A percentile compares a stretch with the other conserved stretches of the same genome.
phyloP scores from a whole-genome alignment of 2,113 vertebrate genomes.

The Hyaena hyaena region DNA sequence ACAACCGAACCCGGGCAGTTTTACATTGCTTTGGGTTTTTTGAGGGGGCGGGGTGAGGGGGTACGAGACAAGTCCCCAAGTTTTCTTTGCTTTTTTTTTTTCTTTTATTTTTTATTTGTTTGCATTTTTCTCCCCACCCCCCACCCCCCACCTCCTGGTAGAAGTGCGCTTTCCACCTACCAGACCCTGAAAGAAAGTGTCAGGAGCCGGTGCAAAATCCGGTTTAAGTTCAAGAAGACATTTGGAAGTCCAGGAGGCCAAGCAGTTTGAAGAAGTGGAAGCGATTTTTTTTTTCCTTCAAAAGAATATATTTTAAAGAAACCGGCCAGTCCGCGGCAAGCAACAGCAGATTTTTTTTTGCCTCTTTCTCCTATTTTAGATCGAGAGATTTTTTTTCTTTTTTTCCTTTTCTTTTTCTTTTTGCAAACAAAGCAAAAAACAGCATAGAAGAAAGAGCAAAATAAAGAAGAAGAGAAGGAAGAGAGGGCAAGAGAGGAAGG shows the following conservation, averaged over 20 bases:
- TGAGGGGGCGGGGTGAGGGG: conserved; percentile 80
- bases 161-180: conserved; percentile 87
- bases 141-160: conserved; percentile 76
- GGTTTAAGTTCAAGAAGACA: conserved; percentile 88
- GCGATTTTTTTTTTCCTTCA: conserved; percentile 75
- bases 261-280: conserved; percentile 86
- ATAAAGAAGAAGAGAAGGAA: conserved; percentile 80
- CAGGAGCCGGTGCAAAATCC: conserved; percentile 84
- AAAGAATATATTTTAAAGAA: conserved; percentile 84
- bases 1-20: conserved; percentile 74
- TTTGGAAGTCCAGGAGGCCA: conserved; percentile 87
- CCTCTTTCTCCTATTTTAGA: conserved; percentile 71
- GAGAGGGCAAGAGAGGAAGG: conserved; percentile 68
- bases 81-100: conserved; percentile 77
- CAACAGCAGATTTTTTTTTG: conserved; percentile 70
- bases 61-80: conserved; percentile 78
- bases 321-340: conserved; percentile 81
- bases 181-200: conserved; percentile 87
- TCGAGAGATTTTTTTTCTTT: conserved; percentile 60
- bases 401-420: conserved; percentile 53
- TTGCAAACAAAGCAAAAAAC: conserved; percentile 73
- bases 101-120: conserved; percentile 77
- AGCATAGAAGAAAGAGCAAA: conserved; percentile 83
- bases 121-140: conserved; percentile 1
- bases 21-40: conserved; percentile 76